A percentile compares a stretch with the other conserved stretches of the same genome.
These are phyloP conservation scores for Caerostris extrusa DNA, from an alignment of 1,140 invertebrate species.

Conservation along the genomic window DNA sequence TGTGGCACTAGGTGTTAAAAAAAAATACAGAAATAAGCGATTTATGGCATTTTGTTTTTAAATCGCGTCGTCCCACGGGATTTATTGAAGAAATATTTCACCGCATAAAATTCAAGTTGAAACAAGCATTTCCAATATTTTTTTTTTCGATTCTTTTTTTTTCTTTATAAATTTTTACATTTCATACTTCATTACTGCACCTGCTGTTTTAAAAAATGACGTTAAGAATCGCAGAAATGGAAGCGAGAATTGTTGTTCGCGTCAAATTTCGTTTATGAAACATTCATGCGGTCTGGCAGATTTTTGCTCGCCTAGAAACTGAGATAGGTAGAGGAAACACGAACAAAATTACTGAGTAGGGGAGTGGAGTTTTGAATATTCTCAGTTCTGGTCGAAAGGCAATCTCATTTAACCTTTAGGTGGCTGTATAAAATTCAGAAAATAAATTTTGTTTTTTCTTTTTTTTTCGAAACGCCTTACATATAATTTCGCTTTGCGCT, in stretches of 20 bases:
- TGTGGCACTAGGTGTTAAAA: background rate
- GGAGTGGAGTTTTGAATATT: constrained; percentile 18
- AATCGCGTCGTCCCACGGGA: background rate
- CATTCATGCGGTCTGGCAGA: constrained; percentile 13
- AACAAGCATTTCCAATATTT: constrained; percentile 59
- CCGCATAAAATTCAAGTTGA: constrained; percentile 5
- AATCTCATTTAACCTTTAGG: constrained; percentile 39
- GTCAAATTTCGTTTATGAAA: constrained; percentile 55
- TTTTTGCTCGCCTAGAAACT: background rate
- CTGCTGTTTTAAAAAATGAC: constrained; percentile 23
- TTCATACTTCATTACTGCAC: constrained; percentile 58
- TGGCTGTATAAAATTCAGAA: constrained; percentile 35
- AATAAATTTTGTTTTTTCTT: background rate
- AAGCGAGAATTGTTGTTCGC: constrained; percentile 27
- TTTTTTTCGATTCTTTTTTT: no score
- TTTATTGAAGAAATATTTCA: constrained; percentile 55
- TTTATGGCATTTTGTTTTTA: constrained; percentile 60
- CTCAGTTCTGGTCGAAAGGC: constrained; percentile 19
- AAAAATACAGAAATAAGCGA: constrained; percentile 37
- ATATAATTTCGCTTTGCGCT: background rate
- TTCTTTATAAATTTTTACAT: constrained; percentile 54
- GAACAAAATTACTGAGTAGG: background rate
- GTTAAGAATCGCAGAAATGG: background rate
- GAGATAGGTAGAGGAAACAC: background rate
- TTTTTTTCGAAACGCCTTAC: background rate